Evolutionary conservation across 2,888 invertebrate species (phyloP), one percentile per base, ranked within the genome.

Genomic region (Tridacna crocea): DNA sequence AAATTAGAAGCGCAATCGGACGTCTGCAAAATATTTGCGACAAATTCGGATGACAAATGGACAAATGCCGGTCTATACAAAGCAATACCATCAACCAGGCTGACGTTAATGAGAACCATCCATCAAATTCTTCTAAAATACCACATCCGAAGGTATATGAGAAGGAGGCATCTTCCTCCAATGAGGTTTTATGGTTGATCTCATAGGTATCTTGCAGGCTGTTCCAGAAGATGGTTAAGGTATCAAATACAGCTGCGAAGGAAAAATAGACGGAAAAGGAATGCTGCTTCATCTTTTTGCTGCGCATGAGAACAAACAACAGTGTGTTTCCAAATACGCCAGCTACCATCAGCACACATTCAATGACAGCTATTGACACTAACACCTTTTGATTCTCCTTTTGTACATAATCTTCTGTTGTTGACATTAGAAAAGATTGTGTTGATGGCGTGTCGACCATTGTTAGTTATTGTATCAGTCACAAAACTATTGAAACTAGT

Each of bases 261-360:
- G 76, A 76, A 55, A 76, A 58, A 36, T 76, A 76, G 55, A 76
- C 76, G 15, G 76, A 76, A 46, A 76, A 76, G 0, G 76, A 76
- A 58, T 76, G 55, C 55, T 22, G 51, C 26, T 51, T 58, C 68
- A 76, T 68, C 66, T 68, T 48, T 68, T 76, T 76, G n/a, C 76
- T 76, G 48, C 65, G 66, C 76, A 76, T 76, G 19, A 76, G 58
- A n/a, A 76, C 58, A 24, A 76, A 76, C 12, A 76, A 22, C 76
- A 76, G 26, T 19, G 65, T 55, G 48, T 76, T 76, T 66, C 76
- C 76, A 58, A 65, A 51, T 13, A 76, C 66, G 11, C 68, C 76
- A 22, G 58, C n/a, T 3, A 36, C 46, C 55, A 68, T 22, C 12
- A 76, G 48, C 17, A 76, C 36, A 51, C 66, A 68, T 65, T 76